Percentiles rank a stretch among this genome's conserved stretches.
These are phyloP conservation scores for Hyperoplus lanceolatus DNA, from an alignment of 2,797 vertebrate species.

Conservation along the genomic window DNA sequence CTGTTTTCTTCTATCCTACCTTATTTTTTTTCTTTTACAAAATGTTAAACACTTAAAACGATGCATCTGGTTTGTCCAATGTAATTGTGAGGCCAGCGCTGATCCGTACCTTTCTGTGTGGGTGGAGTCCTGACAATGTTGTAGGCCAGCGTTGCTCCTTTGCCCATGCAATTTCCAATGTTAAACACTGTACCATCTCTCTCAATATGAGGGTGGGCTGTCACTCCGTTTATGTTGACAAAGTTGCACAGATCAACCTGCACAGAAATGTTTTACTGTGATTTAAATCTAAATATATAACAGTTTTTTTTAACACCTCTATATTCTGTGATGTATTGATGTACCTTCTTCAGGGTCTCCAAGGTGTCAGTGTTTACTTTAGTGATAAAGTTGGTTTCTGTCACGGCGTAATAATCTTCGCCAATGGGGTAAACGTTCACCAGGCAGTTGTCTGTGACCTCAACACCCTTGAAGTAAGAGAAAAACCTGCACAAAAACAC, in stretches of 20 bases:
- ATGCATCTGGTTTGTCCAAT: background rate
- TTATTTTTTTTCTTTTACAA: no score
- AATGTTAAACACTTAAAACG: no score
- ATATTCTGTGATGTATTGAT: background rate
- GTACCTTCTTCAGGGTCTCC: conserved; percentile 97
- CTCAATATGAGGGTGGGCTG: conserved; percentile 96
- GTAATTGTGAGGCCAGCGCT: background rate
- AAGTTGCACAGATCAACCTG: conserved; percentile 97
- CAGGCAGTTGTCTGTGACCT: conserved; percentile 96
- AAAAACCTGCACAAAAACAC: conserved; percentile 90
- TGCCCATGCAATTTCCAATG: conserved; percentile 99
- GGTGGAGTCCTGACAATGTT: conserved; percentile 95
- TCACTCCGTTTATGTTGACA: conserved; percentile 93
- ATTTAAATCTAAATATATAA: background rate
- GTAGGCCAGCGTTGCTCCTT: conserved; percentile 94
- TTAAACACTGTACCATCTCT: conserved; percentile 96
- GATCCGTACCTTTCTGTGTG: conserved; percentile 90
- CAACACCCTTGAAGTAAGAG: conserved; percentile 97
- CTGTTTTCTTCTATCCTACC: no score
- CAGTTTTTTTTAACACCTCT: background rate
- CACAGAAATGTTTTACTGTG: background rate
- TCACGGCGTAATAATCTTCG: conserved; percentile 96
- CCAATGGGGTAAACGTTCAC: conserved; percentile 96
- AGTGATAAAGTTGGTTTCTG: conserved; percentile 97
- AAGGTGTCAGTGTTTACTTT: conserved; percentile 93